Conservation (phyloP, 2,113 vertebrate genomes). For the Saccopteryx bilineata region DNA sequence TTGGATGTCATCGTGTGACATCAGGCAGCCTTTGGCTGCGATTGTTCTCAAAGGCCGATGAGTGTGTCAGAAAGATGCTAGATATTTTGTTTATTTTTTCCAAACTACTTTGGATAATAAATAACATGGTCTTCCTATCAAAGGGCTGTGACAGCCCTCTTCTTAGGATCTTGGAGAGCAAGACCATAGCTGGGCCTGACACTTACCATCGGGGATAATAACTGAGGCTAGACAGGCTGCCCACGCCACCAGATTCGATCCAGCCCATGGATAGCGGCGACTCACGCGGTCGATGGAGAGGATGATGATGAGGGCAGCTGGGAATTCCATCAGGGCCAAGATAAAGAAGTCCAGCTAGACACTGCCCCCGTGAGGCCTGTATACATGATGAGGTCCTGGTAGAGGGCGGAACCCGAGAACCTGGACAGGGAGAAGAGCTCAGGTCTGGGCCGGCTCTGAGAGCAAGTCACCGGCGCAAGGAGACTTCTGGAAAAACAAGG, state of each 20-base stretch:
- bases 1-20: no score
- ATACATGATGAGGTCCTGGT: conserved; percentile 92
- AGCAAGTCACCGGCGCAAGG: accelerated
- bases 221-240: conserved; percentile 85
- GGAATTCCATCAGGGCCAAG: conserved; percentile 89
- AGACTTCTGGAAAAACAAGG: neutral
- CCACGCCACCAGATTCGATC: conserved; percentile 85
- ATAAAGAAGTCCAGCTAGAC: conserved; percentile 90
- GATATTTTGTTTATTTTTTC: neutral
- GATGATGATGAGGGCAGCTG: conserved; percentile 87
- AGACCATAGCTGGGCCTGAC: neutral
- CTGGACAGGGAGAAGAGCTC: conserved; percentile 79
- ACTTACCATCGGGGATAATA: conserved; percentile 88
- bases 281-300: conserved; percentile 85
- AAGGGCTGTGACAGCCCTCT: neutral
- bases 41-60: neutral
- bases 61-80: neutral
- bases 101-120: neutral
- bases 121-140: neutral
- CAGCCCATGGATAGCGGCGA: conserved; percentile 89
- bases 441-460: neutral
- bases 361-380: conserved; percentile 85
- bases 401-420: conserved; percentile 89
- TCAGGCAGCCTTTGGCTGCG: neutral
- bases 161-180: neutral